Conservation (phyloP, 2,888 invertebrate genomes). For the Tachina fera region DNA sequence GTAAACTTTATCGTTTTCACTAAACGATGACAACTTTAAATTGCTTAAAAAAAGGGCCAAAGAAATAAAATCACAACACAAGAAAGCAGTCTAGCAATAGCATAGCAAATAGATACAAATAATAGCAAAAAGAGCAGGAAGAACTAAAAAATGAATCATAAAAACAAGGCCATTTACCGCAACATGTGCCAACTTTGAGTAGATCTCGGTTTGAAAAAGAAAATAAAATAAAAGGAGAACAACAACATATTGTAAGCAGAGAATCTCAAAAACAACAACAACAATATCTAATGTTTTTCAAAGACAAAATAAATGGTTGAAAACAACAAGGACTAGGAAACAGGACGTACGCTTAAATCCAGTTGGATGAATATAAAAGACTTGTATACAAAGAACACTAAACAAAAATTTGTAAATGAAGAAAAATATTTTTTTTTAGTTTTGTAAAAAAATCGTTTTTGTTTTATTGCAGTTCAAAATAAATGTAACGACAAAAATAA, state of each 20-base stretch:
- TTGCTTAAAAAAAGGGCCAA: conserved; percentile 30
- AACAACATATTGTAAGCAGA: conserved; percentile 30
- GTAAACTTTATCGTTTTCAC: conserved; percentile 34
- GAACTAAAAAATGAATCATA: conserved; percentile 23
- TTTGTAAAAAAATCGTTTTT: conserved; percentile 59
- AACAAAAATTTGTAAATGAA: conserved; percentile 48
- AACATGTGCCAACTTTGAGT: conserved; percentile 68
- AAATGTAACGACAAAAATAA: conserved; percentile 16
- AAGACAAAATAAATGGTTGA: conserved; percentile 1
- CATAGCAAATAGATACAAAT: conserved; percentile 12
- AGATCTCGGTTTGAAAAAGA: conserved; percentile 20
- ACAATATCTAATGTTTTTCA: conserved; percentile 45
- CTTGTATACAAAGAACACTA: neutral
- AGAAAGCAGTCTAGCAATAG: conserved; percentile 35
- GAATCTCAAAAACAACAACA: conserved; percentile 3
- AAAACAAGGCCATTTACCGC: conserved; percentile 68
- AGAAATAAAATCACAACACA: conserved; percentile 11
- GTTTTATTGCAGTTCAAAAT: conserved; percentile 45
- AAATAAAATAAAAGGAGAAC: neutral
- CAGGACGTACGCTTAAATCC: conserved; percentile 32
- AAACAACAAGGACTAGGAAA: conserved; percentile 5
- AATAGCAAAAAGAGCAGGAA: neutral
- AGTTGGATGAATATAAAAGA: neutral
- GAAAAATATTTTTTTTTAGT: conserved; percentile 27
- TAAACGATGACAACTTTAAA: conserved; percentile 59